phyloP scores from a whole-genome alignment of 2,797 vertebrate species.

The Podarcis siculus region DNA sequence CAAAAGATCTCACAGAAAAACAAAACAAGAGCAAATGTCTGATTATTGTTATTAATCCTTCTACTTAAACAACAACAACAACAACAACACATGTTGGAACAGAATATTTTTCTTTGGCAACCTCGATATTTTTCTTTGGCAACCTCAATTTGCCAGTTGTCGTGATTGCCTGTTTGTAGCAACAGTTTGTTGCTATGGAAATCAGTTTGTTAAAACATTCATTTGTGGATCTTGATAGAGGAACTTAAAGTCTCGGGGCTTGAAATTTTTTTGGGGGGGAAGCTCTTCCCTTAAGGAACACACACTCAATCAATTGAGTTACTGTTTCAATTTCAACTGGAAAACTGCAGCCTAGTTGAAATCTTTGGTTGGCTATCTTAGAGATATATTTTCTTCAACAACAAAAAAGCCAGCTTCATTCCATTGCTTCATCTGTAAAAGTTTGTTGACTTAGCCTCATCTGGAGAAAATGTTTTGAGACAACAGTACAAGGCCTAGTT shows the following conservation, averaged over 20 bases:
- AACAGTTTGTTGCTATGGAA: constrained; percentile 26
- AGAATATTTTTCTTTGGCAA: neutral
- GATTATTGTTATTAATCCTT: neutral
- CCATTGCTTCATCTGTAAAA: too few relatives aligned
- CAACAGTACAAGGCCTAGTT: too few relatives aligned
- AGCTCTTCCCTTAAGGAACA: neutral
- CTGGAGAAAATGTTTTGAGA: too few relatives aligned
- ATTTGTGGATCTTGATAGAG: neutral
- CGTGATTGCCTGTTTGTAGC: constrained; percentile 21
- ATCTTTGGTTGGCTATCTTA: neutral
- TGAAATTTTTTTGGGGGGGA: too few relatives aligned
- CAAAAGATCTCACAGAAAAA: neutral
- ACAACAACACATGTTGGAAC: too few relatives aligned
- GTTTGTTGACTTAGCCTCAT: too few relatives aligned
- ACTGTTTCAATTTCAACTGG: too few relatives aligned
- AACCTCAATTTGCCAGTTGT: neutral
- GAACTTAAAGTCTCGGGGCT: neutral
- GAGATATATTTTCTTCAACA: neutral
- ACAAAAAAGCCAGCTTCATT: neutral
- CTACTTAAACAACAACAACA: too few relatives aligned
- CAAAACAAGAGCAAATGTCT: neutral
- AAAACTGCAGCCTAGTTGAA: neutral
- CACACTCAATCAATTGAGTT: neutral
- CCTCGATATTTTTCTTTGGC: neutral
- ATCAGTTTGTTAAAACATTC: neutral